Evolutionary conservation across 2,113 vertebrate species (phyloP).

Genomic region (Erythrolamprus reginae): DNA sequence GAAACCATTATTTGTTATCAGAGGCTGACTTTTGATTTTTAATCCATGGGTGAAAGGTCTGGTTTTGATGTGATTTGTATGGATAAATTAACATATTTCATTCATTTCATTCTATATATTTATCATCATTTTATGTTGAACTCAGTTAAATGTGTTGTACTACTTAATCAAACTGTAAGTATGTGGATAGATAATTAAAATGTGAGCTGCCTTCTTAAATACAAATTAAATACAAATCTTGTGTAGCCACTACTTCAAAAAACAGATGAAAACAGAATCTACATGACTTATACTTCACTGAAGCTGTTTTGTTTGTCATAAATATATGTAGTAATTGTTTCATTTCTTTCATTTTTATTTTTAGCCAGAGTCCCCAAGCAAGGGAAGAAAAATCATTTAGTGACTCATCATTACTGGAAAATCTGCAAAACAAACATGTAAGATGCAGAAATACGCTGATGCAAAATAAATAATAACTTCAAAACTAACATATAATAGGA

Average conservation of each 20-base stretch:
- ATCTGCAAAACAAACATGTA: constrained; percentile 96
- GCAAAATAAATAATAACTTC: neutral
- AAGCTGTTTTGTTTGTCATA: neutral
- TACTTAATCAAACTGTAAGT: neutral
- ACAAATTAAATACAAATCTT: constrained; percentile 1
- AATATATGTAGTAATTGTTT: neutral
- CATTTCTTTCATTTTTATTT: constrained; percentile 20
- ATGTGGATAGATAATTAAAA: neutral
- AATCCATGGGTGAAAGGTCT: neutral
- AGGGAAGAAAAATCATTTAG: constrained; percentile 85
- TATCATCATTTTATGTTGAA: neutral
- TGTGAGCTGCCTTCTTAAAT: neutral
- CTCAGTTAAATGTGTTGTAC: neutral
- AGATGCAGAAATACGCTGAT: constrained; percentile 52
- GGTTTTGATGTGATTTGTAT: neutral
- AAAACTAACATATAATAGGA: neutral
- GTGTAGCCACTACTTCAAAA: neutral
- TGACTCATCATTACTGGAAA: constrained; percentile 90
- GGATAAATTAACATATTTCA: neutral
- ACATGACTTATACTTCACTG: neutral
- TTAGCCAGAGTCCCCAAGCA: constrained; percentile 81
- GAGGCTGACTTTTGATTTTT: neutral
- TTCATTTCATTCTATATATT: neutral
- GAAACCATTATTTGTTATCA: neutral
- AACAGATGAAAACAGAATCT: neutral